These are phyloP conservation scores for Lucilia sericata DNA, from an alignment of 1,140 invertebrate species.

Conservation along the genomic window DNA sequence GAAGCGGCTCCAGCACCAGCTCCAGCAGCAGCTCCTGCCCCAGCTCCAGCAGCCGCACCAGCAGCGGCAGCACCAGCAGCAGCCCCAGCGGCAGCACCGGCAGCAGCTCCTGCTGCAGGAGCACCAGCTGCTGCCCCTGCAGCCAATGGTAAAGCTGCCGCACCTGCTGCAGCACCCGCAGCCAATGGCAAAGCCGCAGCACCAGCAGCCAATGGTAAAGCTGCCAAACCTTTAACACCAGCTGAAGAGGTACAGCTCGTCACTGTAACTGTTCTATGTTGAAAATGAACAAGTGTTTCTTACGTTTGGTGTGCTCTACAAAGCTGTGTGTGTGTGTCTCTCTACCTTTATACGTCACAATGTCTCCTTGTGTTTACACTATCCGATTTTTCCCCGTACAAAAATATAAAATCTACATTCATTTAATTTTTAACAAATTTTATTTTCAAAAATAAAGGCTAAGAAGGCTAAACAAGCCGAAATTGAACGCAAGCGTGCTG, in stretches of 20 bases:
- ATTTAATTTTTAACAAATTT: neutral
- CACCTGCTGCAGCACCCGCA: slow-evolving; percentile 35
- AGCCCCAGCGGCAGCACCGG: slow-evolving; percentile 32
- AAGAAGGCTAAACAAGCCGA: slow-evolving; percentile 95
- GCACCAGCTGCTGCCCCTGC: slow-evolving; percentile 31
- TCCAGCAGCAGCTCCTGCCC: slow-evolving; percentile 50
- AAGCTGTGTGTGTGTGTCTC: neutral
- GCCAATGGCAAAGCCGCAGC: slow-evolving; percentile 30
- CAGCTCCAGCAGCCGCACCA: slow-evolving; percentile 50
- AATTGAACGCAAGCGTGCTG: slow-evolving; percentile 93
- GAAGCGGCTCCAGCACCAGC: slow-evolving; percentile 52
- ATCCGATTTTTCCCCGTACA: neutral
- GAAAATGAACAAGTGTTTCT: neutral
- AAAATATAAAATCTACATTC: neutral
- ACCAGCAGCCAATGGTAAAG: slow-evolving; percentile 35
- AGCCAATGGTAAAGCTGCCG: neutral
- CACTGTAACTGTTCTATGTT: neutral
- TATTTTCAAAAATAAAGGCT: slow-evolving; percentile 72
- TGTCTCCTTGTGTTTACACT: slow-evolving; percentile 44
- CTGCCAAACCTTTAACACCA: slow-evolving; percentile 27
- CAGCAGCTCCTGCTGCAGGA: slow-evolving; percentile 43
- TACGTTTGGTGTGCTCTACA: neutral
- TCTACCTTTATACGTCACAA: slow-evolving; percentile 31
- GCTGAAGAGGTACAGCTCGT: slow-evolving; percentile 41
- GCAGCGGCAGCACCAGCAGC: slow-evolving; percentile 47